phyloP scores from a whole-genome alignment of 64 coral and sea anemone genomes.

The Dendronephthya gigantea region DNA sequence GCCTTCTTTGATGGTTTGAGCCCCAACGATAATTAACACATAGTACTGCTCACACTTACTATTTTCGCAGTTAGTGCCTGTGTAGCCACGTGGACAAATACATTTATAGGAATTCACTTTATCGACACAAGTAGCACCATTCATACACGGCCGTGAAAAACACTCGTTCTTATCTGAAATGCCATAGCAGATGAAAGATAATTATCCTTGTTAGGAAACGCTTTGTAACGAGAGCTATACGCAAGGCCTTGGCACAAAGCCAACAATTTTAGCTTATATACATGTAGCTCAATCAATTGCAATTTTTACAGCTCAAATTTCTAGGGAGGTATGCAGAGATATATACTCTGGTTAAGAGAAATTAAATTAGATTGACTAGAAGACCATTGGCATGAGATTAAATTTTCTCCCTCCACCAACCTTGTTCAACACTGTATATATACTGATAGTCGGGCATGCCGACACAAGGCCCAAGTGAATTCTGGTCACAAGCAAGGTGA shows the following conservation, averaged over 20 bases:
- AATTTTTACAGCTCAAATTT: too few species aligned
- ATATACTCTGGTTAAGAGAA: too few species aligned
- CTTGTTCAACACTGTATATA: background rate
- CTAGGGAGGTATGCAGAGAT: too few species aligned
- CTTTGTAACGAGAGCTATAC: too few species aligned
- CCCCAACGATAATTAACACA: too few species aligned
- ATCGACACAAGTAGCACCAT: conserved; percentile 60
- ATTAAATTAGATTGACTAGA: background rate
- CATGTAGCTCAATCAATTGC: too few species aligned
- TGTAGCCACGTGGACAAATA: conserved; percentile 47
- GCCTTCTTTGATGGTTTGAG: too few species aligned
- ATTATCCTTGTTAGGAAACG: too few species aligned
- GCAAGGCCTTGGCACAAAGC: background rate
- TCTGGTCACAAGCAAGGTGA: background rate
- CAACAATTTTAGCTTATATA: too few species aligned
- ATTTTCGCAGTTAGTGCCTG: conserved; percentile 53
- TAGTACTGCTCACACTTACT: background rate
- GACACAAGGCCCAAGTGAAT: background rate
- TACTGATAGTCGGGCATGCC: background rate
- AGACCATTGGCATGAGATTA: background rate
- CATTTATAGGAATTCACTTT: conserved; percentile 48
- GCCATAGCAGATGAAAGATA: background rate
- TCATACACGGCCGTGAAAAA: conserved; percentile 41
- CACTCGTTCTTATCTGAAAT: conserved; percentile 66
- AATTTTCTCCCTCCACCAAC: background rate